These are phyloP conservation scores for Liasis olivaceus DNA, from an alignment of 2,797 vertebrate genomes.

Conservation along the genomic window DNA sequence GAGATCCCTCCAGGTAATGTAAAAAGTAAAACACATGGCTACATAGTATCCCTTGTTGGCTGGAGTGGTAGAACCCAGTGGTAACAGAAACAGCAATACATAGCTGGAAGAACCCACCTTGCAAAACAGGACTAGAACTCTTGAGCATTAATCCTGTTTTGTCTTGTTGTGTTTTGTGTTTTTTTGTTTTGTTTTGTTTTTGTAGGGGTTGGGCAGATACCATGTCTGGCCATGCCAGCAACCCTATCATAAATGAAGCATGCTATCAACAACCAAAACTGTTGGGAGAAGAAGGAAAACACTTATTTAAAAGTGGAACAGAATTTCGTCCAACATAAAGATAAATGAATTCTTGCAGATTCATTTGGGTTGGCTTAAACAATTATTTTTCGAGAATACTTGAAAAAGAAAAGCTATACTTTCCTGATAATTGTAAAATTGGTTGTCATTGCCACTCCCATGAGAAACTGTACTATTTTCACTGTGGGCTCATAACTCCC, in stretches of 20 bases:
- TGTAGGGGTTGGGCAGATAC: background rate
- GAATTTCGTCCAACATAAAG: background rate
- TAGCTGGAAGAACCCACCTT: background rate
- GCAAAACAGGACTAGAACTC: background rate
- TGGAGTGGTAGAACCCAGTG: background rate
- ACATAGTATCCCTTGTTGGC: background rate
- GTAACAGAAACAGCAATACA: background rate
- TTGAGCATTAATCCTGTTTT: background rate
- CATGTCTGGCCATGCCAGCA: background rate
- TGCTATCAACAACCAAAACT: background rate
- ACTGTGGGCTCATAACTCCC: background rate
- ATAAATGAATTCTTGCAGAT: background rate
- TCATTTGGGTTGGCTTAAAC: background rate
- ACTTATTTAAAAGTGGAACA: background rate
- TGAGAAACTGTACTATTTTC: background rate
- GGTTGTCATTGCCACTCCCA: background rate
- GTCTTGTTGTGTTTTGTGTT: background rate
- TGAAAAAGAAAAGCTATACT: background rate
- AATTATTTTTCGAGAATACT: background rate
- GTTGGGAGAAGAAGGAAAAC: background rate
- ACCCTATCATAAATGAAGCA: background rate
- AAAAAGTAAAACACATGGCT: background rate
- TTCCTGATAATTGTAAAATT: background rate
- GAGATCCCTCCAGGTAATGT: background rate
- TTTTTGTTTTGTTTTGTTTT: background rate